Conservation (phyloP, 2,888 invertebrate species). For the Ectemnius lituratus region DNA sequence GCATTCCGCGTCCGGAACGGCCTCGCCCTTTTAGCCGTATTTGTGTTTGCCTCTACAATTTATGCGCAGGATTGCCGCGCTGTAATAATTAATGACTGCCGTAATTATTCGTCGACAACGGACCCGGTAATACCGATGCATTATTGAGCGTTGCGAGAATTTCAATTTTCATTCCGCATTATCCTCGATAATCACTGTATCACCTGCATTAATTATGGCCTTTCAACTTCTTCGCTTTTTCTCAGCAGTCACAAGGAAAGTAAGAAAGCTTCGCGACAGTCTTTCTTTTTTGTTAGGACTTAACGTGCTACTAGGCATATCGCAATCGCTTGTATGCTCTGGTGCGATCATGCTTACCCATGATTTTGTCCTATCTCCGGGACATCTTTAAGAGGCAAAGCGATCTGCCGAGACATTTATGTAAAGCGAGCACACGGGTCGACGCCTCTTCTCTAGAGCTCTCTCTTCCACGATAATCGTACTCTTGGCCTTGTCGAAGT, state of each 20-base stretch:
- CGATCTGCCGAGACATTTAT: constrained; percentile 72
- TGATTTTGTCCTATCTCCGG: constrained; percentile 62
- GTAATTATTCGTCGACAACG: constrained; percentile 51
- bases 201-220: constrained; percentile 44
- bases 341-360: constrained; percentile 21
- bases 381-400: constrained; percentile 71
- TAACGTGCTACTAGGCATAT: constrained; percentile 1
- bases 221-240: constrained; percentile 23
- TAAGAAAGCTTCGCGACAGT: no score
- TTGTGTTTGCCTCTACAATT: constrained; percentile 47
- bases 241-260: neutral
- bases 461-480: constrained; percentile 67
- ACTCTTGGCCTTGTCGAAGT: constrained; percentile 24
- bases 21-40: constrained; percentile 12
- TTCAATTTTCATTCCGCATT: constrained; percentile 52
- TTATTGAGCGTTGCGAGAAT: constrained; percentile 45
- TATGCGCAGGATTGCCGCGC: constrained; percentile 46
- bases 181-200: constrained; percentile 49
- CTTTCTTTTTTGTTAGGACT: neutral
- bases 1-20: constrained; percentile 9
- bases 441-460: constrained; percentile 16
- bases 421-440: constrained; percentile 62
- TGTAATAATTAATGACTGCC: constrained; percentile 52
- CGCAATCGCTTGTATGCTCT: neutral
- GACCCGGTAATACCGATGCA: constrained; percentile 30